Evolutionary conservation across 2,797 vertebrate species (phyloP).

Genomic region (Liparis tanakae): DNA sequence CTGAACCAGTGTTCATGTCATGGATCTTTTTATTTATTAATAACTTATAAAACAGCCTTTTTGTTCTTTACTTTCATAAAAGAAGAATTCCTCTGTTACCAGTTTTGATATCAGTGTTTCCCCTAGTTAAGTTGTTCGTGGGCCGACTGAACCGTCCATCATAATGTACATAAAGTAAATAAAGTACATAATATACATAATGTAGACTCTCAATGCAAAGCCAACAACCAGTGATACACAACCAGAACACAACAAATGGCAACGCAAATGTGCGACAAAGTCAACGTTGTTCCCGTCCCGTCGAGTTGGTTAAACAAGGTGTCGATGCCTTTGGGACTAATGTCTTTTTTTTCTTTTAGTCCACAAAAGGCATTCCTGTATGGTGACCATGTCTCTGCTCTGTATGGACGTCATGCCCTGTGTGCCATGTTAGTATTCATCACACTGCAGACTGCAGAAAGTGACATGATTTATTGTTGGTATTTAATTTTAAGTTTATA

Average conservation of each 20-base stretch:
- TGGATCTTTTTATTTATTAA: background rate
- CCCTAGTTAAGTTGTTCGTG: constrained; percentile 4
- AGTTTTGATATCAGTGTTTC: constrained; percentile 40
- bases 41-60: background rate
- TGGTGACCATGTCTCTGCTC: background rate
- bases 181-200: background rate
- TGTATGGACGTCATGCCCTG: background rate
- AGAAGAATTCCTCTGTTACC: constrained; percentile 27
- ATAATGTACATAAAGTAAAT: too few relatives aligned
- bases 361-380: background rate
- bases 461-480: background rate
- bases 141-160: background rate
- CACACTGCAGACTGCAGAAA: background rate
- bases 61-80: constrained; percentile 14
- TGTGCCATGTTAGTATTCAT: background rate
- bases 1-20: background rate
- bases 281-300: background rate
- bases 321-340: too few relatives aligned
- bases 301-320: too few relatives aligned
- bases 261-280: background rate
- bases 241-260: too few relatives aligned
- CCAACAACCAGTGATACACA: background rate
- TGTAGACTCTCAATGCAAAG: background rate
- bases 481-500: background rate
- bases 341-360: background rate